These are phyloP conservation scores for Chamaea fasciata DNA, from an alignment of 2,113 vertebrate genomes.

Conservation along the genomic window DNA sequence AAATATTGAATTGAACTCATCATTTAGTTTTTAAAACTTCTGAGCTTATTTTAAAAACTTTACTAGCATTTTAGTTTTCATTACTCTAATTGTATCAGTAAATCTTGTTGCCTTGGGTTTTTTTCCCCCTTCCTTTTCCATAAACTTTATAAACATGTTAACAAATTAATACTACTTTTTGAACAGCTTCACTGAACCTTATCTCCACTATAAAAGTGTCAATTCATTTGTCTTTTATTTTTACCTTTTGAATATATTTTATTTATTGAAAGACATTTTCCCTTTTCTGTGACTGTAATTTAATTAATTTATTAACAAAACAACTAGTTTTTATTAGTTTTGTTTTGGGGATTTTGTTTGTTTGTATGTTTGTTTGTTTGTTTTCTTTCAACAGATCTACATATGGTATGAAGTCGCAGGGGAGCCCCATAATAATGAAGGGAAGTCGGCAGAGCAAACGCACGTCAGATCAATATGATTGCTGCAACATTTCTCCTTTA, in stretches of 20 bases:
- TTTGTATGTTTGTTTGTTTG: too few species aligned
- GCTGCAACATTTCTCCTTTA: too few species aligned
- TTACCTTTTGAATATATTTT: not conserved
- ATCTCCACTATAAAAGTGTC: not conserved
- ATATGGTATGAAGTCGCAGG: too few species aligned
- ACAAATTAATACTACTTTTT: not conserved
- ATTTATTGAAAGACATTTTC: not conserved
- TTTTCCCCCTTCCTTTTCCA: not conserved
- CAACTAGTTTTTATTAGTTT: not conserved
- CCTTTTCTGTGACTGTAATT: not conserved
- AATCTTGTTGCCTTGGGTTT: rapidly evolving
- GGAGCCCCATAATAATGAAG: too few species aligned
- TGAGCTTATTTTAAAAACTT: not conserved
- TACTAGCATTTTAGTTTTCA: not conserved
- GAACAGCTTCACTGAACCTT: not conserved
- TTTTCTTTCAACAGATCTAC: not conserved
- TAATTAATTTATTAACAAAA: not conserved
- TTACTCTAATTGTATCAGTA: not conserved
- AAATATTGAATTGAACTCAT: not conserved
- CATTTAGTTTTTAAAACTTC: not conserved
- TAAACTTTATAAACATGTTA: not conserved
- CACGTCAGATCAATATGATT: too few species aligned
- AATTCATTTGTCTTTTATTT: not conserved
- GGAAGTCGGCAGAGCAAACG: too few species aligned
- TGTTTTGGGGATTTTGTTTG: not conserved